Conservation (phyloP, 2,113 vertebrate genomes). For the Corvus cornix region DNA sequence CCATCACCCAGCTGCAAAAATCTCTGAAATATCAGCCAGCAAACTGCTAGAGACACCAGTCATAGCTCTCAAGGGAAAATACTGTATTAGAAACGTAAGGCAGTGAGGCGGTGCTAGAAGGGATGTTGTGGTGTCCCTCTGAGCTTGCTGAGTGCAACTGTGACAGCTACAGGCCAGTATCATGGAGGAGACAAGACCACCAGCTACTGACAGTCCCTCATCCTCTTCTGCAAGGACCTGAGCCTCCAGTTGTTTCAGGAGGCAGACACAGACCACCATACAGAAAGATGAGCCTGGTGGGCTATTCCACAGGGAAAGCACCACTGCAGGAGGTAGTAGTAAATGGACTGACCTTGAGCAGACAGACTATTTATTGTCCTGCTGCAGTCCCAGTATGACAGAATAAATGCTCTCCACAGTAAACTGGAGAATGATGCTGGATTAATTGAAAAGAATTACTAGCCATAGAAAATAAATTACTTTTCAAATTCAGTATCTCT, state of each 20-base stretch:
- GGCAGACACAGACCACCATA: not conserved
- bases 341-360: not conserved
- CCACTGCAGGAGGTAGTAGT: not conserved
- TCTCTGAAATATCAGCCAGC: not conserved
- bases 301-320: not conserved
- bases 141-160: not conserved
- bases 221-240: not conserved
- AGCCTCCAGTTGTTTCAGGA: not conserved
- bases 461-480: not conserved
- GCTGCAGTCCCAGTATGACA: not conserved
- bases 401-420: not conserved
- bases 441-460: not conserved
- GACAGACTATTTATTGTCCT: not conserved
- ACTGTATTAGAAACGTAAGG: not conserved
- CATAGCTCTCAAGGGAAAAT: rapidly evolving
- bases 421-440: not conserved
- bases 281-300: not conserved
- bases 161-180: not conserved
- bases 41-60: not conserved
- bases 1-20: not conserved
- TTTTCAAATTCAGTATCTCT: not conserved
- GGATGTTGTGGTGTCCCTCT: too few species aligned
- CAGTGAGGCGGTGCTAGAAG: not conserved
- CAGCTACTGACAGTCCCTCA: not conserved
- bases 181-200: not conserved